These are phyloP conservation scores for Coilia nasus DNA, from an alignment of 2,797 vertebrate genomes.

Conservation along the genomic window DNA sequence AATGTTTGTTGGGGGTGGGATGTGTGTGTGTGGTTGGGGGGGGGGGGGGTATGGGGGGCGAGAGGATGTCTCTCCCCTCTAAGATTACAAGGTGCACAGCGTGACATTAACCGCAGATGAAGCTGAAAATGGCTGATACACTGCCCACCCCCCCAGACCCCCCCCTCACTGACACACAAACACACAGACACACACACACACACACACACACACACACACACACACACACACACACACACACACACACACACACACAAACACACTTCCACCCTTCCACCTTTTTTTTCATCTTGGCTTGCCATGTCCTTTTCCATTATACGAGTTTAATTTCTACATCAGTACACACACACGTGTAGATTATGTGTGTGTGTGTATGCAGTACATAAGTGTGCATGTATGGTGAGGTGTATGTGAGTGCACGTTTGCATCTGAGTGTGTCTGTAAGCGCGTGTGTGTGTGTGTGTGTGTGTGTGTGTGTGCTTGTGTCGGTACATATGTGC, in stretches of 20 bases:
- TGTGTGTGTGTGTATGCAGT: no score
- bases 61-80: not conserved
- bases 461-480: no score
- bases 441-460: no score
- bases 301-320: not conserved
- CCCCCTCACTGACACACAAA: not conserved
- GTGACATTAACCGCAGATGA: slow-evolving; percentile 12
- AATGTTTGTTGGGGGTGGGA: slow-evolving; percentile 2
- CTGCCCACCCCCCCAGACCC: not conserved
- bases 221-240: not conserved
- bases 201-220: not conserved
- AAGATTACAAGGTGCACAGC: not conserved
- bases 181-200: not conserved
- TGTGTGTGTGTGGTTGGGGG: no score
- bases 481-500: no score
- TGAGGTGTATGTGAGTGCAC: no score
- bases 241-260: not conserved
- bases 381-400: no score
- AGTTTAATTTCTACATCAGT: not conserved
- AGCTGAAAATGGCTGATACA: not conserved
- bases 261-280: not conserved
- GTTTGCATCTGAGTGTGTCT: no score
- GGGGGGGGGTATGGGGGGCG: not conserved
- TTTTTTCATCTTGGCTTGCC: not conserved
- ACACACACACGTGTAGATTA: not conserved